These are phyloP conservation scores for Rambutsinella grinnellia DNA, from an alignment of 2,888 invertebrate genomes.

Conservation along the genomic window DNA sequence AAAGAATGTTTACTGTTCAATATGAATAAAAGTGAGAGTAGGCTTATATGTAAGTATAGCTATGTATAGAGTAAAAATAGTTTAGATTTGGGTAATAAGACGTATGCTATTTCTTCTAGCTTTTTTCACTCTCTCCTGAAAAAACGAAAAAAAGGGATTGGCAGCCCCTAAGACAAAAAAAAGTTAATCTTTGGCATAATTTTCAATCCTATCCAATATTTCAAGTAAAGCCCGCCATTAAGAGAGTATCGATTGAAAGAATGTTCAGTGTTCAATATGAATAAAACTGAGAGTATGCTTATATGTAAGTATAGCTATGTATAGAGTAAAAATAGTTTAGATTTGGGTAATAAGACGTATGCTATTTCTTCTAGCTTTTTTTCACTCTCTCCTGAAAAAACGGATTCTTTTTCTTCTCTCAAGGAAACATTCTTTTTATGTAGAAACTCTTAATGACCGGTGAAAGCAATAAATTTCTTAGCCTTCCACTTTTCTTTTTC, in stretches of 20 bases:
- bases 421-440: constrained; percentile 56
- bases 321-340: constrained; percentile 44
- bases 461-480: constrained; percentile 64
- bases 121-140: not conserved
- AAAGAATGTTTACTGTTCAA: no score
- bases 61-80: no score
- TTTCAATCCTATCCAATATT: constrained; percentile 40
- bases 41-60: no score
- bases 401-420: constrained; percentile 39
- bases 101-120: not conserved
- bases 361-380: not conserved
- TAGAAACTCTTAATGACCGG: constrained; percentile 63
- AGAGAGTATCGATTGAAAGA: no score
- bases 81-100: not conserved
- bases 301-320: no score
- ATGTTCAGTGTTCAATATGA: no score
- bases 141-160: no score
- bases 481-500: constrained; percentile 51
- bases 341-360: not conserved
- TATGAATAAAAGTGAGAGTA: no score
- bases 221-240: no score
- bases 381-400: constrained; percentile 11
- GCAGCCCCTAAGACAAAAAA: no score
- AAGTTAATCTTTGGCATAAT: constrained; percentile 51
- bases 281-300: no score